Percentiles rank a stretch among this genome's conserved stretches.
phyloP scores from a whole-genome alignment of 1,140 invertebrate species.

The Bombus cullumanus region DNA sequence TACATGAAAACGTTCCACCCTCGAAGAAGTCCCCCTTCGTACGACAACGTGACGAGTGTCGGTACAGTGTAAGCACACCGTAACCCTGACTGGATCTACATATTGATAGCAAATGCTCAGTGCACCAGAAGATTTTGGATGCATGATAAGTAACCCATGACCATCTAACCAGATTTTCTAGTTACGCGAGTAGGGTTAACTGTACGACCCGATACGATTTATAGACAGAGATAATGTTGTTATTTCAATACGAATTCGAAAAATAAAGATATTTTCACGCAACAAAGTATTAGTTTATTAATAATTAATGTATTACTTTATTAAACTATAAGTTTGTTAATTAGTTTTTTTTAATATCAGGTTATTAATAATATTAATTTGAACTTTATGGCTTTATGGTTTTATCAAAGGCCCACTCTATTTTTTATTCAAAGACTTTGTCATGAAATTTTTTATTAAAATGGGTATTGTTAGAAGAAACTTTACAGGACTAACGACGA shows the following conservation, averaged over 20 bases:
- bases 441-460: background rate
- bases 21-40: slow-evolving; percentile 49
- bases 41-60: slow-evolving; percentile 49
- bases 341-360: no score
- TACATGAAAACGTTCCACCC: slow-evolving; percentile 41
- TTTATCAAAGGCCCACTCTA: no score
- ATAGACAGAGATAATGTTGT: background rate
- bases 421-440: background rate
- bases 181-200: slow-evolving; percentile 6
- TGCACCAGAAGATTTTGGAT: slow-evolving; percentile 75
- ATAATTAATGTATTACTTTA: no score
- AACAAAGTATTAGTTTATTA: no score
- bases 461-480: no score
- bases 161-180: background rate
- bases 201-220: background rate
- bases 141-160: slow-evolving; percentile 71
- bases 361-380: no score
- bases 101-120: slow-evolving; percentile 76
- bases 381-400: no score
- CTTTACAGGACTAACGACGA: background rate
- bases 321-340: no score
- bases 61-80: slow-evolving; percentile 20
- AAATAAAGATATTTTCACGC: no score
- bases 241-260: background rate
- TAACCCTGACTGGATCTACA: slow-evolving; percentile 68